Conservation (phyloP, 1,140 invertebrate species). For the Manduca sexta region DNA sequence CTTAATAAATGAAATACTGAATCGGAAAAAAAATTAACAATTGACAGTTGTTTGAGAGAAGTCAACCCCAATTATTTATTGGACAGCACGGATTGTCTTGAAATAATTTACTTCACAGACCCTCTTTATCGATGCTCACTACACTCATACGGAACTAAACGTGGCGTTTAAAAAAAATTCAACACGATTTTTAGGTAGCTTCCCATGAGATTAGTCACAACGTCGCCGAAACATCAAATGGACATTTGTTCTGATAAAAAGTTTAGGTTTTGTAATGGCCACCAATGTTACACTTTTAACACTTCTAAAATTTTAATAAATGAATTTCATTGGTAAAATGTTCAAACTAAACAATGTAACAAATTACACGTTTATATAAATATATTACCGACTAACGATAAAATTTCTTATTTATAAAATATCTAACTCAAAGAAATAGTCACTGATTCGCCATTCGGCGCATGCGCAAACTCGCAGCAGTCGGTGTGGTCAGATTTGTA, state of each 20-base stretch:
- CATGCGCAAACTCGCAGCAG: constrained; percentile 68
- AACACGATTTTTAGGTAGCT: constrained; percentile 53
- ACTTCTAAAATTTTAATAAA: constrained; percentile 45
- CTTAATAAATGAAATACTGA: constrained; percentile 18
- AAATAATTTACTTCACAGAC: constrained; percentile 34
- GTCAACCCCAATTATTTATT: constrained; percentile 59
- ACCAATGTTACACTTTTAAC: constrained; percentile 69
- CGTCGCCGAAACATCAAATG: constrained; percentile 72
- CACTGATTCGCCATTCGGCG: constrained; percentile 72
- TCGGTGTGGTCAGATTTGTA: constrained; percentile 37
- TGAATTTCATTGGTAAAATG: constrained; percentile 29
- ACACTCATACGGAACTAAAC: constrained; percentile 30
- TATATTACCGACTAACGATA: constrained; percentile 61
- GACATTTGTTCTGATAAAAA: constrained; percentile 72
- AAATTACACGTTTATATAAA: constrained; percentile 52
- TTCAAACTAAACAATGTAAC: constrained; percentile 34
- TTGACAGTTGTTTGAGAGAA: constrained; percentile 67
- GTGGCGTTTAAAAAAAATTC: constrained; percentile 33
- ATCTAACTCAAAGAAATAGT: constrained; percentile 68
- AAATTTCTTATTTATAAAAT: constrained; percentile 70
- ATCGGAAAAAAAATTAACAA: constrained; percentile 53
- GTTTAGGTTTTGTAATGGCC: constrained; percentile 72
- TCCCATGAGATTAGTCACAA: constrained; percentile 49
- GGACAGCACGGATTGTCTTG: constrained; percentile 52
- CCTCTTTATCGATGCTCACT: constrained; percentile 28